phyloP scores from a whole-genome alignment of 2,888 invertebrate genomes.

The Sacculina carcini region DNA sequence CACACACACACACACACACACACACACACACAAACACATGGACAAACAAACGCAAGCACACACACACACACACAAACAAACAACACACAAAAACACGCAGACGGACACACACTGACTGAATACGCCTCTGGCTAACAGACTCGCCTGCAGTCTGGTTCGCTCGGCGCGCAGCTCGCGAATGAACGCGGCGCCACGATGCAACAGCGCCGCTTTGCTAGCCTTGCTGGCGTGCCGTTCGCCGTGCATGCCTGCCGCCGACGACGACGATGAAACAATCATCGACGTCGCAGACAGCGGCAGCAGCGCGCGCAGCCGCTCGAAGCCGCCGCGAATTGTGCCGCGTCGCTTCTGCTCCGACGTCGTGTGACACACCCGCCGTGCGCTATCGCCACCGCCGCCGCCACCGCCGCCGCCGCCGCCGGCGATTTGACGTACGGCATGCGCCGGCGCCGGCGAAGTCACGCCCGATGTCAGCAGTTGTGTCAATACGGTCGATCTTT shows the following conservation, averaged over 20 bases:
- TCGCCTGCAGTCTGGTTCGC: conserved; percentile 39
- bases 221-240: conserved; percentile 17
- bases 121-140: no score
- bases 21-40: no score
- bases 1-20: no score
- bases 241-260: no score
- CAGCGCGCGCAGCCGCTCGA: conserved; percentile 70
- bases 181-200: conserved; percentile 87
- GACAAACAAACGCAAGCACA: no score
- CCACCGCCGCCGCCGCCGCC: not conserved
- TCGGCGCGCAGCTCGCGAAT: conserved; percentile 66
- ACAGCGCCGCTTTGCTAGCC: conserved; percentile 84
- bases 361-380: conserved; percentile 56
- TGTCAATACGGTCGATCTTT: conserved; percentile 24
- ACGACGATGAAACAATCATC: no score
- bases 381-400: not conserved
- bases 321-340: conserved; percentile 86
- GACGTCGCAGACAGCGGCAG: conserved; percentile 31
- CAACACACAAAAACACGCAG: no score
- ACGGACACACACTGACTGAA: no score
- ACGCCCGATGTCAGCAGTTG: conserved; percentile 24
- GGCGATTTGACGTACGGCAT: conserved; percentile 15
- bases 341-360: conserved; percentile 88
- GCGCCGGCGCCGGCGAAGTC: no score
- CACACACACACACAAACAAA: no score